Evolutionary conservation across 2,113 vertebrate genomes (phyloP), one percentile per base, ranked within the genome.

Genomic region (Stomatorhinus ivindoensis): DNA sequence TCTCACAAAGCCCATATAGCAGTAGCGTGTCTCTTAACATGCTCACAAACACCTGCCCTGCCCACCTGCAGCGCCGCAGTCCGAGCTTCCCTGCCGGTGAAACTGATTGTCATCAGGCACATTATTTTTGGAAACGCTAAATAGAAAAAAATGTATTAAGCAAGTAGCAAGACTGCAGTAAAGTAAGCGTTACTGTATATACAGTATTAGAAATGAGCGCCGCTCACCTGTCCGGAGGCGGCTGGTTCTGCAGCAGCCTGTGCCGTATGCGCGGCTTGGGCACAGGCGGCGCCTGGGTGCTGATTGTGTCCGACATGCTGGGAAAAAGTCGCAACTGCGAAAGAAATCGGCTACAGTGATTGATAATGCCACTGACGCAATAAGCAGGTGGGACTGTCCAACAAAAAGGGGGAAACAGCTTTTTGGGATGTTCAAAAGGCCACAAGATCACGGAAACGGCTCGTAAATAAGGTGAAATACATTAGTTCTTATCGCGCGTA

Each of bases 231-330:
- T 61, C 51, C 13, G 51, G 2, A 35, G 88, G 27, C 13, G 11
- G 21, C 46, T 80, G 88, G 27, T 8, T 61, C 17, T 42, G 61
- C 9, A 21, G 11, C 1, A 47, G 51, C 13, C 27, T 90, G 85
- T 89, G 86, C 3, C 88, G 84, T 0, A 15, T 27, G 3, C 90
- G 84, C 17, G 90, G 90, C 48, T 90, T 90, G 27, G 90, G 90
- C 19, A 89, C 47, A 3, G 90, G 90, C 3, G 84, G 10, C 19
- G 42, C 51, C 21, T 21, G 47, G n/a, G 46, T 44, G 46, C 39
- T 17, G n/a, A 55, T 2, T 7, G 9, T 24, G 6, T 21, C 47
- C 11, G 88, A 31, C 88, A 90, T 90, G 48, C 24, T 47, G 35
- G 42, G 24, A 47, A 82, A 76, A 76, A 80, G n/a, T 73, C 46